Conservation (phyloP, 2,113 vertebrate genomes). For the Crotalus horridus region DNA sequence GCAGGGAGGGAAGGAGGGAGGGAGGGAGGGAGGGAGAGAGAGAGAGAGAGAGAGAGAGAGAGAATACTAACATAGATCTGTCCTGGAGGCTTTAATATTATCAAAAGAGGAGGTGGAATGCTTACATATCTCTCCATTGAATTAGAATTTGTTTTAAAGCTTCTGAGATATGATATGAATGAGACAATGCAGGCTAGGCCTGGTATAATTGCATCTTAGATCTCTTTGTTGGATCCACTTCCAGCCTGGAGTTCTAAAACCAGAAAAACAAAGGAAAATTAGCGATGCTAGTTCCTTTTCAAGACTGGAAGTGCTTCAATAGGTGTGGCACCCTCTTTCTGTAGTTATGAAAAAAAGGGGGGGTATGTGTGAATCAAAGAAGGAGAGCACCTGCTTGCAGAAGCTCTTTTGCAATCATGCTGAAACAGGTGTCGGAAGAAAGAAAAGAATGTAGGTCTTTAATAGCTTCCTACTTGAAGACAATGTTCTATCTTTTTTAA, state of each 20-base stretch:
- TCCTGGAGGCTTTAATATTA: not conserved
- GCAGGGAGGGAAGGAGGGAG: not conserved
- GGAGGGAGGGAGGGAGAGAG: too few species aligned
- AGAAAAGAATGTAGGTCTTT: not conserved
- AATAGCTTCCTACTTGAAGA: not conserved
- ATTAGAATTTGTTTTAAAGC: not conserved
- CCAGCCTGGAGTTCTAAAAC: conserved; percentile 20
- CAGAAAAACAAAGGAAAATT: conserved; percentile 8
- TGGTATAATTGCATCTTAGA: conserved; percentile 37
- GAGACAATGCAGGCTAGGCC: not conserved
- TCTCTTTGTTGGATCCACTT: conserved; percentile 42
- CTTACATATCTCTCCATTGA: not conserved
- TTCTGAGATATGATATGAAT: not conserved
- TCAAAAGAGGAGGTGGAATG: not conserved
- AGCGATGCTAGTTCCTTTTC: conserved; percentile 34
- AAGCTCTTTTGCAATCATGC: not conserved
- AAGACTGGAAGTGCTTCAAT: conserved; percentile 31
- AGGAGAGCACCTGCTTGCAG: conserved; percentile 41
- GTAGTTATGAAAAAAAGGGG: conserved; percentile 28
- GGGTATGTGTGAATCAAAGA: conserved; percentile 28
- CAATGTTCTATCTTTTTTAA: not conserved
- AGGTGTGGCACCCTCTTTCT: conserved; percentile 47
- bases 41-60: too few species aligned
- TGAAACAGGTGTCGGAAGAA: not conserved
- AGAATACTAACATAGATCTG: not conserved